Evolutionary conservation across 2,797 vertebrate genomes (phyloP).

Genomic region (Cyclopterus lumpus): DNA sequence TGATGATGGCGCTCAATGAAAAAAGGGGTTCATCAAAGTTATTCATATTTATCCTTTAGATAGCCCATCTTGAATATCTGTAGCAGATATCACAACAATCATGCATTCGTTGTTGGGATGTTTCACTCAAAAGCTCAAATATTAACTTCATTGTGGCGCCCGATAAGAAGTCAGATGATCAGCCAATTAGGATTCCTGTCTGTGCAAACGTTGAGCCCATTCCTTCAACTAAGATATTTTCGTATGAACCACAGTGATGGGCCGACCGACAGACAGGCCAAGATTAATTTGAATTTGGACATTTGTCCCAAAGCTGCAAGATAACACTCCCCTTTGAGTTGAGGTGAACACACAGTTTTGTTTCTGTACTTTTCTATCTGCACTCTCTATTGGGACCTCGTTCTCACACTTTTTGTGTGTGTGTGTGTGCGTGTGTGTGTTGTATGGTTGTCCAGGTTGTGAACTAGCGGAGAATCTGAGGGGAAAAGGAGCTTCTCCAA

Average conservation of each 20-base stretch:
- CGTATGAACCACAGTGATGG: not conserved
- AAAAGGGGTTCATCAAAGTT: not conserved
- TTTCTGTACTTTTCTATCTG: constrained; percentile 9
- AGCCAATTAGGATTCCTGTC: not conserved
- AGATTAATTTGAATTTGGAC: not conserved
- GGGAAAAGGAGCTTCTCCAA: constrained; percentile 62
- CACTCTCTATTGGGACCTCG: not conserved
- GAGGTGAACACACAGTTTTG: not conserved
- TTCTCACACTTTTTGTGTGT: not conserved
- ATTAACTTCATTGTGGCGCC: not conserved
- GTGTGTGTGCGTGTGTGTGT: constrained; percentile 20
- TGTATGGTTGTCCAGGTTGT: constrained; percentile 20
- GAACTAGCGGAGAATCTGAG: constrained; percentile 41
- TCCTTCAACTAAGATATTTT: not conserved
- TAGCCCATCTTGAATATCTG: not conserved
- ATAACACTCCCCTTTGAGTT: not conserved
- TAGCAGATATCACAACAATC: not conserved
- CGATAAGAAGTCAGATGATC: not conserved
- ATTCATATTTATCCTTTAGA: not conserved
- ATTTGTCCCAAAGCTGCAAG: not conserved
- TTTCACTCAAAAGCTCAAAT: not conserved
- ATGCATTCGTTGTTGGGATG: not conserved
- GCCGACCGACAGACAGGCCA: not conserved
- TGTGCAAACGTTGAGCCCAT: too few relatives aligned
- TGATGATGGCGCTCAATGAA: not conserved